A percentile compares a stretch with the other conserved stretches of the same genome.
Conservation (phyloP, 2,888 invertebrate species). For the Maniola hyperantus region DNA sequence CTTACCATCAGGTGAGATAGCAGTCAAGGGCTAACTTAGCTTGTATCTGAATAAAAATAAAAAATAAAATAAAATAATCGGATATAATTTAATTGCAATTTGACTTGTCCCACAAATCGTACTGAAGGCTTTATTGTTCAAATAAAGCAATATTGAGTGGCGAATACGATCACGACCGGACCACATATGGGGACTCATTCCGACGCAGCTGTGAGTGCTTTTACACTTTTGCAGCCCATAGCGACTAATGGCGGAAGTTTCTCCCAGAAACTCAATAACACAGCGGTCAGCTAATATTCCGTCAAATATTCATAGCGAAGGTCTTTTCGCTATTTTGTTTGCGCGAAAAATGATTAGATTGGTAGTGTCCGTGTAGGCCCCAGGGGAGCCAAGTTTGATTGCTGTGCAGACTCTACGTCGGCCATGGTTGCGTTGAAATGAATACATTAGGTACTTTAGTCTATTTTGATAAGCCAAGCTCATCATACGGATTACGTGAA, state of each 20-base stretch:
- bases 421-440: conserved; percentile 70
- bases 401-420: conserved; percentile 65
- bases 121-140: conserved; percentile 24
- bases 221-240: conserved; percentile 52
- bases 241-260: conserved; percentile 63
- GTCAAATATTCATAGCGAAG: conserved; percentile 74
- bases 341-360: conserved; percentile 78
- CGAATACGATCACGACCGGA: conserved; percentile 20
- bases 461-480: conserved; percentile 42
- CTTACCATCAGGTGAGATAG: too few relatives aligned
- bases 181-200: conserved; percentile 28
- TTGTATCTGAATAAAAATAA: too few relatives aligned
- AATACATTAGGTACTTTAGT: conserved; percentile 62
- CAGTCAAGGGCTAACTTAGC: too few relatives aligned
- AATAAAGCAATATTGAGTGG: conserved; percentile 30
- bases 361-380: conserved; percentile 62
- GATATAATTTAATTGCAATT: too few relatives aligned
- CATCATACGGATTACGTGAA: conserved; percentile 29
- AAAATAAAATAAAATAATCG: too few relatives aligned
- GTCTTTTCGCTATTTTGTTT: conserved; percentile 65
- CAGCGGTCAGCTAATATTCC: conserved; percentile 68
- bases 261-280: conserved; percentile 66
- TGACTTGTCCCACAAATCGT: conserved; percentile 9
- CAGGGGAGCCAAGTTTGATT: conserved; percentile 77
- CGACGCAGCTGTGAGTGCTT: conserved; percentile 38